Evolutionary conservation across 1,140 invertebrate genomes (phyloP).

Genomic region (Odontomachus brunneus): DNA sequence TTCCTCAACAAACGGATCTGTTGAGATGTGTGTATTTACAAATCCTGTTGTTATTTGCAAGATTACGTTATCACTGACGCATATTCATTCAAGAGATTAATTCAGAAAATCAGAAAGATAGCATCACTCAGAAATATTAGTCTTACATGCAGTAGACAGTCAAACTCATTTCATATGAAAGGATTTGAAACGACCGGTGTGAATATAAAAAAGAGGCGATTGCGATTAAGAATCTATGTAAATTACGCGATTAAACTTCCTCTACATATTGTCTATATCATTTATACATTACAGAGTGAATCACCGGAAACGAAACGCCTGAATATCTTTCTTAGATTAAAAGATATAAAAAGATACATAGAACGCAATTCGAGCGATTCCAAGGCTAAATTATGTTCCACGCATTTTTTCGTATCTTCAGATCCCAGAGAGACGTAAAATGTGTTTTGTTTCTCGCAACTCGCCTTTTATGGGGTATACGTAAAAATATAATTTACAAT

Average conservation of each 20-base stretch:
- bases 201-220: slow-evolving; percentile 5
- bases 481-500: neutral
- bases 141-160: slow-evolving; percentile 66
- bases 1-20: slow-evolving; percentile 14
- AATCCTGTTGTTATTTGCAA: slow-evolving; percentile 13
- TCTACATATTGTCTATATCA: slow-evolving; percentile 34
- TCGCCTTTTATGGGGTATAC: neutral
- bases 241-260: slow-evolving; percentile 1
- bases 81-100: neutral
- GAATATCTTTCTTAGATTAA: neutral
- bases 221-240: neutral
- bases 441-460: neutral
- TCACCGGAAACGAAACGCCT: slow-evolving; percentile 3
- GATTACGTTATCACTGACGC: slow-evolving; percentile 47
- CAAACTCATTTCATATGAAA: slow-evolving; percentile 68
- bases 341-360: neutral
- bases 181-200: slow-evolving; percentile 35
- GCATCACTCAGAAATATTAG: slow-evolving; percentile 56
- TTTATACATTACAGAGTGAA: neutral
- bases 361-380: neutral
- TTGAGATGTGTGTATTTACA: slow-evolving; percentile 52
- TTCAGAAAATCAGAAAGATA: slow-evolving; percentile 3
- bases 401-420: neutral
- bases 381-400: too few relatives aligned
- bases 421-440: neutral